Conservation (phyloP, 2,888 invertebrate species). For the Leucophora obtusa region DNA sequence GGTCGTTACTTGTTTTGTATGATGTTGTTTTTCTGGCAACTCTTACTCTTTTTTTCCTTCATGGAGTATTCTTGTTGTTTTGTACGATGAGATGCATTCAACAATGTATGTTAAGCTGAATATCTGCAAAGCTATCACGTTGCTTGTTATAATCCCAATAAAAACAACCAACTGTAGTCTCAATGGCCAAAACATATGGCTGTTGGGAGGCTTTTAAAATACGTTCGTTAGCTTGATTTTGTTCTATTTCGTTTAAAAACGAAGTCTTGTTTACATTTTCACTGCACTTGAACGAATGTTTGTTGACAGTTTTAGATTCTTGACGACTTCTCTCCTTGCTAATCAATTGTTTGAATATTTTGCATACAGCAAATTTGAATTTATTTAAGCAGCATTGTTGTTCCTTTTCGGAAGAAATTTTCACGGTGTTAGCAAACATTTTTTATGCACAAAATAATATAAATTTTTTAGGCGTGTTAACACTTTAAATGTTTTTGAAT, state of each 20-base stretch:
- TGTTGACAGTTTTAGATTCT: slow-evolving; percentile 1
- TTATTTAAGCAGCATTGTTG: slow-evolving; percentile 24
- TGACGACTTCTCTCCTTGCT: slow-evolving; percentile 13
- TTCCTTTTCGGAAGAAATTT: background rate
- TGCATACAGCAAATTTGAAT: slow-evolving; percentile 66
- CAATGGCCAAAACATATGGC: slow-evolving; percentile 69
- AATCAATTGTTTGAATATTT: slow-evolving; percentile 67
- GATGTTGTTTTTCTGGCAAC: background rate
- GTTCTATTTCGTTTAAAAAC: slow-evolving; percentile 71
- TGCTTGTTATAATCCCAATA: slow-evolving; percentile 71
- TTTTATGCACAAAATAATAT: background rate
- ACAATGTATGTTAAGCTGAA: slow-evolving; percentile 35
- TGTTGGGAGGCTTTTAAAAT: slow-evolving; percentile 54
- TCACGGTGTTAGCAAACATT: slow-evolving; percentile 36
- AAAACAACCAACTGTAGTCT: slow-evolving; percentile 74
- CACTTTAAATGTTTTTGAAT: slow-evolving; percentile 18
- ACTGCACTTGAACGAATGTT: background rate
- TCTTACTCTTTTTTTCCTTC: slow-evolving; percentile 20
- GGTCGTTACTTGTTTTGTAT: background rate
- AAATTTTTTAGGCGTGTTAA: slow-evolving; percentile 9
- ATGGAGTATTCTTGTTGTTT: slow-evolving; percentile 9
- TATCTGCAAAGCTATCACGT: slow-evolving; percentile 50
- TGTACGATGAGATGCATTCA: slow-evolving; percentile 13
- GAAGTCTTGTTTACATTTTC: slow-evolving; percentile 4
- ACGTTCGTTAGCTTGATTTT: slow-evolving; percentile 76